Conservation (phyloP, 2,113 vertebrate genomes). For the Cnemophilus loriae region DNA sequence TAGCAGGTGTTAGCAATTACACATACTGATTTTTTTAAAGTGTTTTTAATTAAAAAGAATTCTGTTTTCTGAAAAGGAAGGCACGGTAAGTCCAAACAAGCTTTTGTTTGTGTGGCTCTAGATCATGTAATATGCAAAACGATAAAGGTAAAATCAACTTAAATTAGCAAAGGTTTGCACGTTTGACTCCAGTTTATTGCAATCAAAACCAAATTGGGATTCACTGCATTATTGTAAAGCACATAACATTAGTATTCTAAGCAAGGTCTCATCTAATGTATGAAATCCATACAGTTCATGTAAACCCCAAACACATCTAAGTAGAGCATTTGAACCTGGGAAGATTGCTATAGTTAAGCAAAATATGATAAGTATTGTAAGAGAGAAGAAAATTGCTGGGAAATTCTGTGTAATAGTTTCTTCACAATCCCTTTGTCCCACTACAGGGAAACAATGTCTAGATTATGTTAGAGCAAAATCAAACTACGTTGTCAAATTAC, state of each 20-base stretch:
- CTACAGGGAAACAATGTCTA: not conserved
- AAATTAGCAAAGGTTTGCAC: slow-evolving; percentile 56
- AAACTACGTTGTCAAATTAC: slow-evolving; percentile 24
- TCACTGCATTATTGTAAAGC: slow-evolving; percentile 17
- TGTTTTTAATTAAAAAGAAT: slow-evolving; percentile 81
- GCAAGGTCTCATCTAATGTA: not conserved
- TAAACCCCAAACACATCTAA: not conserved
- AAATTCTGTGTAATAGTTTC: not conserved
- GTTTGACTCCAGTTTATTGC: slow-evolving; percentile 49
- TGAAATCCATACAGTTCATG: slow-evolving; percentile 27
- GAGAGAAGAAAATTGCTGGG: not conserved
- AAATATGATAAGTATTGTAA: not conserved
- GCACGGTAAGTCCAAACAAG: slow-evolving; percentile 65
- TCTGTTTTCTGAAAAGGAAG: slow-evolving; percentile 74
- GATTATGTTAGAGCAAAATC: slow-evolving; percentile 6
- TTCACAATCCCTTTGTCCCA: not conserved
- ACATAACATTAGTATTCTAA: slow-evolving; percentile 11
- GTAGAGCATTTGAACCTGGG: not conserved
- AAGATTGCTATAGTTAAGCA: not conserved
- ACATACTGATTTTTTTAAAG: slow-evolving; percentile 75
- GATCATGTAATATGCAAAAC: slow-evolving; percentile 40
- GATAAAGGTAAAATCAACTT: slow-evolving; percentile 56
- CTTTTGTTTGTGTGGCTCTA: slow-evolving; percentile 54
- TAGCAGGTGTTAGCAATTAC: slow-evolving; percentile 81
- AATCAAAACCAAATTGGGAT: slow-evolving; percentile 50